Base-by-base conservation (phyloP, 2,888 invertebrate species). In the Noctua comes region DNA sequence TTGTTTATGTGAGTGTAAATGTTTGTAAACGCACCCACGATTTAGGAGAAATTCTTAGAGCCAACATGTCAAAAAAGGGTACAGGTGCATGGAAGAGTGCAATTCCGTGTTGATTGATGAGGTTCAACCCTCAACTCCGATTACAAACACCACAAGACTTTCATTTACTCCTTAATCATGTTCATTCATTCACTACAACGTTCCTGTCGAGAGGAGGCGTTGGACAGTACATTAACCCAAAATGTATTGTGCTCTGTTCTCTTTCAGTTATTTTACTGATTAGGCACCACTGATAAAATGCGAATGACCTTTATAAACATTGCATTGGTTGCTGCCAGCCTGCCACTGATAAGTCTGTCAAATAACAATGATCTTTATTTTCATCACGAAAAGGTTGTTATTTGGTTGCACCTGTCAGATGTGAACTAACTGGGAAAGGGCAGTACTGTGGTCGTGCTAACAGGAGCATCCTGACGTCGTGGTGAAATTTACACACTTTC, bases 401-500 rank as follows among this genome's bases (percentile, higher is more conserved):
- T 59, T 57, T 2, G 2, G 16, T 59, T 31, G 18, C 31, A 1
- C 21, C 62, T 62, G 18, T 21, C 8, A 62, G 10, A 31, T 21
- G 62, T 62, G 21, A 31, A 31, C 62, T 62, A 21, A 31, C 21
- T 31, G 21, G 21, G 10, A 18, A 62, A 31, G 18, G 18, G 10
- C 31, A 31, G 31, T 62, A 31, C 21, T 62, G 79, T n/a, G n/a
- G n/a, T 85, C 68, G 36, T 71, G 71, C 79, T 79, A 76, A 66
- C 31, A 65, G 48, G 59, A 72, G 76, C 71, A 68, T 64, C 8
- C 64, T 86, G 86, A 86, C 83, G 78, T 86, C 86, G 86, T 73
- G 31, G 59, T 40, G 54, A 73, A 73, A 86, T 86, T 80, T 68
- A 75, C 69, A 76, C 68, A 57, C 43, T 65, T 65, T 78, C 74